These are phyloP conservation scores for Andrena haemorrhoa DNA, from an alignment of 2,888 invertebrate species.

Conservation along the genomic window DNA sequence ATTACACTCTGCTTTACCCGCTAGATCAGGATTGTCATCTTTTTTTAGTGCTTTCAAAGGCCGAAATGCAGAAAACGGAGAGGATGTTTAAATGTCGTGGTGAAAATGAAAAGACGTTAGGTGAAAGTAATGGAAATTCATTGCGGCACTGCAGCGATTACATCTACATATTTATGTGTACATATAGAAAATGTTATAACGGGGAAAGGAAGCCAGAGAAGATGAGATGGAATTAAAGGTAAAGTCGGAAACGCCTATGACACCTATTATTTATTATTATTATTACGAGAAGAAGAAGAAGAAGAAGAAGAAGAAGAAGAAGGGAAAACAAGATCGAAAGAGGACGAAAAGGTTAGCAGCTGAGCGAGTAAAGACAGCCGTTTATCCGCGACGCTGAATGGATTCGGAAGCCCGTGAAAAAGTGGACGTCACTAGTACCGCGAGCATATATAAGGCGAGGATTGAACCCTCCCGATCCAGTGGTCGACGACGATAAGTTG, in stretches of 20 bases:
- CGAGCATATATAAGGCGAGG: constrained; percentile 75
- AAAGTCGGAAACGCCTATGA: too few relatives aligned
- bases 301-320: not conserved
- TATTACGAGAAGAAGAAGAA: not conserved
- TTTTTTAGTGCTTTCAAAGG: not conserved
- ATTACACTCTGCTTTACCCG: not conserved
- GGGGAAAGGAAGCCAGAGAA: constrained; percentile 7
- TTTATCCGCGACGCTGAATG: constrained; percentile 76
- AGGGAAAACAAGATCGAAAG: not conserved
- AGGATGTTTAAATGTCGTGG: too few relatives aligned
- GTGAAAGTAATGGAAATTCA: too few relatives aligned
- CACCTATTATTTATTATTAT: too few relatives aligned
- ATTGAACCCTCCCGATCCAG: constrained; percentile 42
- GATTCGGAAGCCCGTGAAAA: constrained; percentile 79
- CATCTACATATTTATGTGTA: too few relatives aligned
- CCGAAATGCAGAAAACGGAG: too few relatives aligned
- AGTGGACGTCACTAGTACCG: constrained; percentile 66
- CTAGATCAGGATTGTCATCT: not conserved
- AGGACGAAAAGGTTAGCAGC: constrained; percentile 49
- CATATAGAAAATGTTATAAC: constrained; percentile 2
- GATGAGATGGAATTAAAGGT: not conserved
- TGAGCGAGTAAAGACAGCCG: constrained; percentile 35
- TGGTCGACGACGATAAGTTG: constrained; percentile 25
- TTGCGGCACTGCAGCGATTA: not conserved
- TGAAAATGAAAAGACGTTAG: too few relatives aligned